Evolutionary conservation across 2,888 invertebrate species (phyloP), one percentile per base, ranked within the genome.

Genomic region (Chalcosyrphus nemorum): DNA sequence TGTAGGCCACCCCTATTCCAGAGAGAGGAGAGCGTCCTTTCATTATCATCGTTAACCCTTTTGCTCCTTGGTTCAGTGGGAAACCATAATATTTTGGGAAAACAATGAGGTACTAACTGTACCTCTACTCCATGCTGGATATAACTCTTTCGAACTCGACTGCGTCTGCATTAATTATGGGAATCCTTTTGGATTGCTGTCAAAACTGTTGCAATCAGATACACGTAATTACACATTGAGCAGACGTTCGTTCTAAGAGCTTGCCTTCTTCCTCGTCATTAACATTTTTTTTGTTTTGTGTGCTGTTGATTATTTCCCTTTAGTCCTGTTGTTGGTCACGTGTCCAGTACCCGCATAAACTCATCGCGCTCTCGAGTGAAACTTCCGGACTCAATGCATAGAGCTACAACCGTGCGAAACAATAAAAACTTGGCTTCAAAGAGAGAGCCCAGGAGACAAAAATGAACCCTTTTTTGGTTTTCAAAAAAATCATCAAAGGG

Each of bases 151-250:
- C 61, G 29, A 38, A 45, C 21, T 9, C 24, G 43, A n/a, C 11
- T 63, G 66, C 63, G 41, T 63, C n/a, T 85, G 85, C 81, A 85
- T 85, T 85, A 81, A 85, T 85, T 85, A 85, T 85, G 80, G 61
- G 80, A 81, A 85, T 85, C 81, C 81, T 75, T n/a, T 75, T 81
- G 72, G 68, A 80, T 70, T 74, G 74, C 77, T 75, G 84, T 84
- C 81, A 86, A 86, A 86, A 87, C 81, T 87, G 86, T 86, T 87
- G 87, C 87, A 87, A 87, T 87, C 87, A 87, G 86, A 86, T 87
- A 85, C 86, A 85, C 81, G 87, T 87, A 87, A 87, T 87, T 86
- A 86, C 80, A 80, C 81, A 86, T 75, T 32, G 59, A 66, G 56
- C 81, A 81, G 70, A 71, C 77, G 71, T 50, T 65, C 7, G 47